Evolutionary conservation across 1,140 invertebrate species (phyloP), one percentile per base, ranked within the genome.

Genomic region (Yoshiicerus persimilis): DNA sequence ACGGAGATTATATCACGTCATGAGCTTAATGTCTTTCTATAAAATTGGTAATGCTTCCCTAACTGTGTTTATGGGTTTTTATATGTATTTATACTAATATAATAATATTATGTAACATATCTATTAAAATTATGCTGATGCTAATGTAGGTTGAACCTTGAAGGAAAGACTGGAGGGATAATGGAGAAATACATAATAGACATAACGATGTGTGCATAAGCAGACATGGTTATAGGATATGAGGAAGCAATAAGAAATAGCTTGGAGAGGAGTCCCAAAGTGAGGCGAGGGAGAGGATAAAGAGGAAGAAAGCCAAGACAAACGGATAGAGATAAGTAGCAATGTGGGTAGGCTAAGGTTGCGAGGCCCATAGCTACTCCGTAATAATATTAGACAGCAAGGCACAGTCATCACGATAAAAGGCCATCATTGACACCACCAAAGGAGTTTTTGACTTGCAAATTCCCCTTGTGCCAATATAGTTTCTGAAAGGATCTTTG

Each of bases 391-490:
- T 47, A 41, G 23, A 38, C 77, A 36, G 34, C 39, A 32, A 30
- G 39, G 56, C 47, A 85, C 32, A 80, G 41, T 25, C 27, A 77
- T 87, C 66, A 39, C 30, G 25, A 87, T 87, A 87, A 87, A 56
- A 87, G 86, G 20, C 86, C 64, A 87, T 87, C 86, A 87, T 87
- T 87, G 86, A 87, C 86, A 87, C 86, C 25, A 30, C 86, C 36
- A 70, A 80, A 32, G 64, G 64, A 64, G 23, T 34, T 87, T 87
- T 77, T 77, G 64, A 87, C 41, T 87, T 87, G 86, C 86, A 87
- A 87, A 87, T 87, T 87, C 41, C 36, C 64, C 47, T 25, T 87
- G 32, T 77, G 75, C 75, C 75, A 80, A 80, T 80, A 80, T 80
- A 80, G 11, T 36, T 13, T 13, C 32, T 36, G 75, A 80, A 80